These are phyloP conservation scores for Siniperca chuatsi DNA, from an alignment of 2,113 vertebrate species.

Conservation along the genomic window DNA sequence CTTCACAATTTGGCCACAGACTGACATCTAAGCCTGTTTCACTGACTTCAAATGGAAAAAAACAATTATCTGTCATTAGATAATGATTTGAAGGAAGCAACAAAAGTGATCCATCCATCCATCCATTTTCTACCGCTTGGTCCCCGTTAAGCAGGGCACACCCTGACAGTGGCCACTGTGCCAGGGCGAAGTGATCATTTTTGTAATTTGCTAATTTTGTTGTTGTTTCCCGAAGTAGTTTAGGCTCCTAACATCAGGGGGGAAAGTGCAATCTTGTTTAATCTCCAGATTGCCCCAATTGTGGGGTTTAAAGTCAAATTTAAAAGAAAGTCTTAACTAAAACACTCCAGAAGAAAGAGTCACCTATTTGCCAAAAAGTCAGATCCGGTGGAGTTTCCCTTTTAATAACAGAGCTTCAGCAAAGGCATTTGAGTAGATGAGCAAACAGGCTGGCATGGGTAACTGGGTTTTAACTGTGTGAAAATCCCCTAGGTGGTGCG, in stretches of 20 bases:
- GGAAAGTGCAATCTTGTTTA: constrained; percentile 17
- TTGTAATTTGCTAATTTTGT: neutral
- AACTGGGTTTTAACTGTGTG: constrained; percentile 67
- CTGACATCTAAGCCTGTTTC: neutral
- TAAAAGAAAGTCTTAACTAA: constrained; percentile 38
- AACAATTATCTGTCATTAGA: neutral
- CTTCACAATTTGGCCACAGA: neutral
- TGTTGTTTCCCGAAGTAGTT: constrained; percentile 6
- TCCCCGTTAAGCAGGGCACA: too few relatives aligned
- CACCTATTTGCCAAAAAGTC: constrained; percentile 48
- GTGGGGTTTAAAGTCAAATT: constrained; percentile 47
- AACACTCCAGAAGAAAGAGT: constrained; percentile 36
- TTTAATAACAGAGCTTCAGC: constrained; percentile 64
- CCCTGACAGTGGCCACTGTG: too few relatives aligned
- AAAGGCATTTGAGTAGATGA: constrained; percentile 64
- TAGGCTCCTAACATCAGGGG: neutral
- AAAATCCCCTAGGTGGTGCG: constrained; percentile 77
- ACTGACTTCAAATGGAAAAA: neutral
- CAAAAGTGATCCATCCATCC: neutral
- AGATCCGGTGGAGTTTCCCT: constrained; percentile 74
- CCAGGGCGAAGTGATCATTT: neutral
- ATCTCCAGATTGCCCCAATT: constrained; percentile 59
- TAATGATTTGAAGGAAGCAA: neutral
- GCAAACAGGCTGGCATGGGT: constrained; percentile 64
- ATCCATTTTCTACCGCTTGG: too few relatives aligned